These are phyloP conservation scores for Gymnosoma rotundatum DNA, from an alignment of 2,888 invertebrate species.

Conservation along the genomic window DNA sequence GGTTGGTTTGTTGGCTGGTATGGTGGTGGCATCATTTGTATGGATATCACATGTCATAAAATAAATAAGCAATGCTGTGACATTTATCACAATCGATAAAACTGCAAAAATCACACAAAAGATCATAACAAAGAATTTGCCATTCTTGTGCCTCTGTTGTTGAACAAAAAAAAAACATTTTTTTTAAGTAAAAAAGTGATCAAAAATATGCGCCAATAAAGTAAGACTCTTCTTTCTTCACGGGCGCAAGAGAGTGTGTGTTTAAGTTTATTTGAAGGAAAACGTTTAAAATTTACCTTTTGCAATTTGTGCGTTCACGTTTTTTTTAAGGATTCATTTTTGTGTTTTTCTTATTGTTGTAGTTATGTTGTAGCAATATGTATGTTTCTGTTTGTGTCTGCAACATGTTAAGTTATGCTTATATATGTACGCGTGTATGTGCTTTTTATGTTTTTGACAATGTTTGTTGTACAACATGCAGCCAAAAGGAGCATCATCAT, in stretches of 20 bases:
- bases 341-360: slow-evolving; percentile 42
- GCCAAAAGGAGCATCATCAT: slow-evolving; percentile 24
- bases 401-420: slow-evolving; percentile 68
- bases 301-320: slow-evolving; percentile 62
- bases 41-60: slow-evolving; percentile 79
- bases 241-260: neutral
- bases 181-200: slow-evolving; percentile 33
- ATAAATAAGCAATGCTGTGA: slow-evolving; percentile 82
- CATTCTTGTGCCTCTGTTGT: slow-evolving; percentile 38
- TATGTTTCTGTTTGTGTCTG: slow-evolving; percentile 47
- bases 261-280: slow-evolving; percentile 57
- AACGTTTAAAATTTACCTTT: slow-evolving; percentile 59
- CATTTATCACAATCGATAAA: slow-evolving; percentile 81
- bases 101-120: slow-evolving; percentile 68
- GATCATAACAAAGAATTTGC: slow-evolving; percentile 65
- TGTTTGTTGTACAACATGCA: slow-evolving; percentile 50
- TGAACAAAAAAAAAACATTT: slow-evolving; percentile 5
- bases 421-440: slow-evolving; percentile 1
- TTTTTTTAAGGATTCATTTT: slow-evolving; percentile 8
- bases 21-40: slow-evolving; percentile 64
- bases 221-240: slow-evolving; percentile 3
- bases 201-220: slow-evolving; percentile 65
- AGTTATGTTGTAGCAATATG: slow-evolving; percentile 40
- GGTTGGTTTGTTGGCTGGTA: slow-evolving; percentile 67
- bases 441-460: slow-evolving; percentile 53